Evolutionary conservation across 2,113 vertebrate species (phyloP).

Genomic region (Xiphorhynchus elegans): DNA sequence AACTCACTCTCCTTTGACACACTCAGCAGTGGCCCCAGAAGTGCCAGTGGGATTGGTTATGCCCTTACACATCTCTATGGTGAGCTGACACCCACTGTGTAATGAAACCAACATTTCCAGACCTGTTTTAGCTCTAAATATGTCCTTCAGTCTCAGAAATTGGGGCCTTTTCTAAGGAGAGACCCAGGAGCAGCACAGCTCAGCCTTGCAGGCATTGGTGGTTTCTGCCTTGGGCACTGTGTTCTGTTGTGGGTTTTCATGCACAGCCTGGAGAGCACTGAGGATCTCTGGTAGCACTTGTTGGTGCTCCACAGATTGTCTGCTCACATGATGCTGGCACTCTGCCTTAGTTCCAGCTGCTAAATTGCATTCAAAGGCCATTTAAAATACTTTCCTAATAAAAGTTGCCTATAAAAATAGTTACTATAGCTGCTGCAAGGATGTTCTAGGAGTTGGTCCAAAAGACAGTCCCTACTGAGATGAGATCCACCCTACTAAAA

Average conservation of each 20-base stretch:
- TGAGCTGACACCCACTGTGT: background rate
- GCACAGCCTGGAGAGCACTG: background rate
- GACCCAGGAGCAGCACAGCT: background rate
- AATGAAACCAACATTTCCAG: background rate
- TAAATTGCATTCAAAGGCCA: constrained; percentile 66
- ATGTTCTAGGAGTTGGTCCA: constrained; percentile 67
- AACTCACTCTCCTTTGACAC: background rate
- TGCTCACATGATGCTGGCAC: constrained; percentile 52
- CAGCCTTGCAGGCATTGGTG: background rate
- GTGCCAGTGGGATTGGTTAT: background rate
- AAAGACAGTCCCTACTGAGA: constrained; percentile 48
- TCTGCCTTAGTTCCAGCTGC: constrained; percentile 62
- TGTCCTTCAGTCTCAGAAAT: background rate
- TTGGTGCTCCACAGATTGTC: constrained; percentile 41
- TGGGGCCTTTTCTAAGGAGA: background rate
- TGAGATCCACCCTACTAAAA: constrained; percentile 55
- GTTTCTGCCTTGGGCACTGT: background rate
- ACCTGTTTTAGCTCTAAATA: background rate
- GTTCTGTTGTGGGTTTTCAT: background rate
- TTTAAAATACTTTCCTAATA: constrained; percentile 72
- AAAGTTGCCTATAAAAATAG: constrained; percentile 67
- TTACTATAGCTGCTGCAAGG: constrained; percentile 59
- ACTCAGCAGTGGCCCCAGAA: background rate
- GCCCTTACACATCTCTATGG: rapidly evolving
- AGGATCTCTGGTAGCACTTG: constrained; percentile 50